A percentile compares a stretch with the other conserved stretches of the same genome.
Evolutionary conservation across 92 coral and sea anemone species (phyloP).

Genomic region (Siderastrea siderea): DNA sequence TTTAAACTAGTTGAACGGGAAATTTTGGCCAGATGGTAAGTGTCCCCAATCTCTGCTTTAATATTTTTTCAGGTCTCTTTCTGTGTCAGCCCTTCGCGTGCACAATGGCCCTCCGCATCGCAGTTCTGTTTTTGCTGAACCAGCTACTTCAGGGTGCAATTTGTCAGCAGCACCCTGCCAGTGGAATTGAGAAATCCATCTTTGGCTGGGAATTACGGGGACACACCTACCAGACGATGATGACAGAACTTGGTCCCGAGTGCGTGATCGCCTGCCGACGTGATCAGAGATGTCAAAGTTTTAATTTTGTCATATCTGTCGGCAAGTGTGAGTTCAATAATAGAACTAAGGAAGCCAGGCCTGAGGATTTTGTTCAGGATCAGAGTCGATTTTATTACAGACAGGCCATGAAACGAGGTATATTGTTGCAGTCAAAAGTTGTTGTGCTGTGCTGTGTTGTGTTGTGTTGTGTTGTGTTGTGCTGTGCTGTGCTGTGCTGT

Average conservation of each 20-base stretch:
- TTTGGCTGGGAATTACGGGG: constrained; percentile 11
- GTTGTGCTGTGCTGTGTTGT: too few relatives aligned
- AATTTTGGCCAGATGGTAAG: too few relatives aligned
- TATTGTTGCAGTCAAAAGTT: not conserved
- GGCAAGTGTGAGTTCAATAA: constrained; percentile 10
- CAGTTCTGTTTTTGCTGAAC: not conserved
- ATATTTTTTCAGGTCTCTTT: too few relatives aligned
- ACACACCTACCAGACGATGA: constrained; percentile 3
- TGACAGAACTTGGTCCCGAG: not conserved
- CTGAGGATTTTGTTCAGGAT: constrained; percentile 8
- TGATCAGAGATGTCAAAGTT: constrained; percentile 13
- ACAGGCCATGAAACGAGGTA: constrained; percentile 6
- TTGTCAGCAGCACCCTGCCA: not conserved
- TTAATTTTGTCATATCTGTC: not conserved
- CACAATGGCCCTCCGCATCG: not conserved
- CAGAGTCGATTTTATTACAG: constrained; percentile 2
- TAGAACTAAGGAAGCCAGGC: constrained; percentile 34
- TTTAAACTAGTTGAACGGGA: too few relatives aligned
- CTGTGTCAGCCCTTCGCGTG: too few relatives aligned
- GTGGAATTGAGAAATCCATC: constrained; percentile 4
- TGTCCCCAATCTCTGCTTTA: too few relatives aligned
- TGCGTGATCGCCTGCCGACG: constrained; percentile 1
- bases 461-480: too few relatives aligned
- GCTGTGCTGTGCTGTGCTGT: too few relatives aligned
- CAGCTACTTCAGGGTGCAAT: not conserved